phyloP scores from a whole-genome alignment of 2,888 invertebrate genomes.

The Ctenicera cuprea region DNA sequence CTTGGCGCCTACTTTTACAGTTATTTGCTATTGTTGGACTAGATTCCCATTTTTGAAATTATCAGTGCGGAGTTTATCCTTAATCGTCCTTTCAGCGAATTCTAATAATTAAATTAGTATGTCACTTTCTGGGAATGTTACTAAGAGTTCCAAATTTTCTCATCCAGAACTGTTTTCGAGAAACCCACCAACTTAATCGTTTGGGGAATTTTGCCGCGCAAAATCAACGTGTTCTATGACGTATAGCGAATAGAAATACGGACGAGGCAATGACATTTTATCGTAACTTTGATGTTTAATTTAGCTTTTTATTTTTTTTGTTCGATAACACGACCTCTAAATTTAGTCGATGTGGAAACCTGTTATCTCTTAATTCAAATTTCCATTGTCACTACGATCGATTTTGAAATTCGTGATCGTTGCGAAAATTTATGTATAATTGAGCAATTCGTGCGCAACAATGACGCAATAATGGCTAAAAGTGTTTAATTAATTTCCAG shows the following conservation, averaged over 20 bases:
- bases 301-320: conserved; percentile 3
- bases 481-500: conserved; percentile 56
- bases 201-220: conserved; percentile 35
- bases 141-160: background rate
- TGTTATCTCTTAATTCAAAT: conserved; percentile 11
- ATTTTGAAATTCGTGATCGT: conserved; percentile 23
- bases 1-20: conserved; percentile 61
- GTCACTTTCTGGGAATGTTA: background rate
- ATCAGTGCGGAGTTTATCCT: conserved; percentile 25
- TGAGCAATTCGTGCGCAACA: conserved; percentile 47
- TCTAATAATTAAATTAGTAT: conserved; percentile 10
- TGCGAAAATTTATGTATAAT: conserved; percentile 40
- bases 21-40: conserved; percentile 60
- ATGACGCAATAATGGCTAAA: conserved; percentile 57
- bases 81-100: conserved; percentile 6
- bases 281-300: conserved; percentile 22
- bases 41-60: conserved; percentile 51
- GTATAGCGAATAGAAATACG: conserved; percentile 17
- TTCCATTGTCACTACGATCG: conserved; percentile 16
- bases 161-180: background rate
- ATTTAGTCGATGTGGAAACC: conserved; percentile 7
- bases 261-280: conserved; percentile 42
- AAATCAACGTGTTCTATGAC: conserved; percentile 33
- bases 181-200: background rate
- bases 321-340: conserved; percentile 13